Percentiles rank a stretch among this genome's conserved stretches.
phyloP scores from a whole-genome alignment of 2,113 vertebrate species.

The Erinaceus europaeus region DNA sequence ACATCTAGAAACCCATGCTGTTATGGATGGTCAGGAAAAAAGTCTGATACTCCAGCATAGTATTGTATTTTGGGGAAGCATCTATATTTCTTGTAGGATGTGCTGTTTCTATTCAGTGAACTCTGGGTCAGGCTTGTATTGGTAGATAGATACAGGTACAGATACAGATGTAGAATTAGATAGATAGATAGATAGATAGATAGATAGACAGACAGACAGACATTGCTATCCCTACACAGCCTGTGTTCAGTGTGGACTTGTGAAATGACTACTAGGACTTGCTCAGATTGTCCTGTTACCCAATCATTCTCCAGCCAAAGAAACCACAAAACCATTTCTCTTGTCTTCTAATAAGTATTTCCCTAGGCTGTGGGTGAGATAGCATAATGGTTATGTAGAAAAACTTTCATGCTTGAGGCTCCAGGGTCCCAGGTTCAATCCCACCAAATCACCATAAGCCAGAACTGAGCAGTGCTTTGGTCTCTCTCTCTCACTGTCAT shows the following conservation, averaged over 20 bases:
- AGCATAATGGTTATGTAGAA: too few species aligned
- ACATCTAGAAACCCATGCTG: neutral
- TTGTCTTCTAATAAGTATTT: neutral
- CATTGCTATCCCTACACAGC: neutral
- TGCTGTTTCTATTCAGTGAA: neutral
- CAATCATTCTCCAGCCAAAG: neutral
- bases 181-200: too few species aligned
- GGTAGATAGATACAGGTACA: too few species aligned
- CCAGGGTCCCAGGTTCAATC: too few species aligned
- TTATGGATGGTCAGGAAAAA: neutral
- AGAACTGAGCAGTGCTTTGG: too few species aligned
- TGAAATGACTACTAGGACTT: neutral
- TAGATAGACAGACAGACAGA: neutral
- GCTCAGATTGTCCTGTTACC: neutral
- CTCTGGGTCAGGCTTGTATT: neutral
- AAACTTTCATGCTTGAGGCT: too few species aligned
- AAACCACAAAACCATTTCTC: neutral
- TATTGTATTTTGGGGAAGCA: neutral
- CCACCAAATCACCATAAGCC: too few species aligned
- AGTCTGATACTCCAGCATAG: neutral
- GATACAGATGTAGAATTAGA: too few species aligned
- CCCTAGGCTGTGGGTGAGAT: too few species aligned
- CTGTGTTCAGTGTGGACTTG: neutral
- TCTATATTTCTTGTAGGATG: neutral
- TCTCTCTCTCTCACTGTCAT: too few species aligned